These are phyloP conservation scores for Oriolus oriolus DNA, from an alignment of 2,113 vertebrate genomes.

Conservation along the genomic window DNA sequence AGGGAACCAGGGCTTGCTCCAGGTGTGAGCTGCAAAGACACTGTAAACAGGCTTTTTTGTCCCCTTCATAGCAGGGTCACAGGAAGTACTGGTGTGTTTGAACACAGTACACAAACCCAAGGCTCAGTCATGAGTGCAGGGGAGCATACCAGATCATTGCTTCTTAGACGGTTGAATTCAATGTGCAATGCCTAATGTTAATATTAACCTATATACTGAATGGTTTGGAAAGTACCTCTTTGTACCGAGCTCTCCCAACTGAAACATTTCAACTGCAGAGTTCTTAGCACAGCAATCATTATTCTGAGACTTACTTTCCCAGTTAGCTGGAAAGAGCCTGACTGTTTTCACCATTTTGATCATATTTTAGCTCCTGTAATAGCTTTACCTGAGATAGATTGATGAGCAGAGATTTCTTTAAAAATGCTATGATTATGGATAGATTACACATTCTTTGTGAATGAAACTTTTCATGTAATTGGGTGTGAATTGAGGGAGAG, in stretches of 20 bases:
- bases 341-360: background rate
- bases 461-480: background rate
- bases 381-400: background rate
- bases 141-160: background rate
- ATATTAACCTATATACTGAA: conserved; percentile 35
- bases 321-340: background rate
- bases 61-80: background rate
- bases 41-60: background rate
- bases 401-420: conserved; percentile 1
- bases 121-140: background rate
- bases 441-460: background rate
- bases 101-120: background rate
- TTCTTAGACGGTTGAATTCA: background rate
- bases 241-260: background rate
- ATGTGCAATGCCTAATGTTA: conserved; percentile 11
- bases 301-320: conserved; percentile 5
- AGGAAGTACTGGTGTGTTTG: background rate
- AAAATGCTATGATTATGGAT: background rate
- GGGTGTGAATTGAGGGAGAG: background rate
- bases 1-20: background rate
- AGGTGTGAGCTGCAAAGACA: background rate
- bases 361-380: background rate
- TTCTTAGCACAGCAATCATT: background rate
- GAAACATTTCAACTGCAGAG: background rate
- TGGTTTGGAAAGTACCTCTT: conserved; percentile 10